Conservation (phyloP, 2,888 invertebrate genomes). For the Adela reaumurella region DNA sequence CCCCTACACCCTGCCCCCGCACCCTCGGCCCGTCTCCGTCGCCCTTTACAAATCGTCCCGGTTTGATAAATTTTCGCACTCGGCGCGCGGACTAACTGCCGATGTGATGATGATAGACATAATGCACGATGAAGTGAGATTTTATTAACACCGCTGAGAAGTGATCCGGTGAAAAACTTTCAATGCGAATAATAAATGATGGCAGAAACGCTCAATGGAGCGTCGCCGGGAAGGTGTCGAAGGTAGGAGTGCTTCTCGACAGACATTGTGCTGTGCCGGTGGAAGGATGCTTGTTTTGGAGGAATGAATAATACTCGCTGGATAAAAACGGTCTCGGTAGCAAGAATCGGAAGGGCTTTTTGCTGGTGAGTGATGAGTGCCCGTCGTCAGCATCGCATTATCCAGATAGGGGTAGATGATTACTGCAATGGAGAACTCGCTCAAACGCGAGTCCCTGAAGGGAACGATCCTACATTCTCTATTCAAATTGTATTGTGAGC, state of each 20-base stretch:
- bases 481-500: no score
- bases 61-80: neutral
- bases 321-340: no score
- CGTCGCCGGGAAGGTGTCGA: neutral
- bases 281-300: neutral
- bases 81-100: constrained; percentile 12
- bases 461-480: no score
- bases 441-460: no score
- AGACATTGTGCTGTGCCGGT: neutral
- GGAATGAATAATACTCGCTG: neutral
- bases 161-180: constrained; percentile 23
- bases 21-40: neutral
- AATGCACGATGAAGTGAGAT: constrained; percentile 50
- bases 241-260: neutral
- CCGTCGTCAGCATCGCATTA: no score
- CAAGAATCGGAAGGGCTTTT: no score
- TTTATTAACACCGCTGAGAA: constrained; percentile 51
- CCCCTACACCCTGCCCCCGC: no score
- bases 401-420: no score
- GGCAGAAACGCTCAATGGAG: constrained; percentile 10
- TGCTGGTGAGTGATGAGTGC: no score
- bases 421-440: no score
- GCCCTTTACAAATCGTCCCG: neutral
- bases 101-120: constrained; percentile 57
- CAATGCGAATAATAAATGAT: constrained; percentile 50